phyloP scores from a whole-genome alignment of 1,140 invertebrate genomes.

The Cardiocondyla obscurior region DNA sequence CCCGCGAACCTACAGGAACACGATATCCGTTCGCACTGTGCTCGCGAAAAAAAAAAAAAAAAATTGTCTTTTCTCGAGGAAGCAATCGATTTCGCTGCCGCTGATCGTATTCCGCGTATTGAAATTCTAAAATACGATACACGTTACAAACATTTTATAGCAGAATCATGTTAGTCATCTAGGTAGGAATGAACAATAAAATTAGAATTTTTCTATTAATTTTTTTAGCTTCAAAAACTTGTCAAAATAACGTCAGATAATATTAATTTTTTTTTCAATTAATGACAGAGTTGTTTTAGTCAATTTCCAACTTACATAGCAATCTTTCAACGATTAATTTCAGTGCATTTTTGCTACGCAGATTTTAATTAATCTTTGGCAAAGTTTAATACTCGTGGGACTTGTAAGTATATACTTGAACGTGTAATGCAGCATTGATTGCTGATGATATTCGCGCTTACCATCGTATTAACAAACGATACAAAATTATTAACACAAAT shows the following conservation, averaged over 20 bases:
- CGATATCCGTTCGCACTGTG: conserved; percentile 1
- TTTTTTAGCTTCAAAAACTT: background rate
- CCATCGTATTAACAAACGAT: background rate
- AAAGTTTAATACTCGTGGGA: background rate
- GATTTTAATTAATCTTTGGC: background rate
- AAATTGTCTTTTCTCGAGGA: background rate
- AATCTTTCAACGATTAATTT: background rate
- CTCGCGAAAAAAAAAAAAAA: conserved; percentile 9
- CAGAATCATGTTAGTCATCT: background rate
- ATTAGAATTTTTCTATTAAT: background rate
- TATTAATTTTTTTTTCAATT: background rate
- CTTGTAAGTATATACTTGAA: no score
- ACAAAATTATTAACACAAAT: background rate
- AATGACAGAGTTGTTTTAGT: background rate
- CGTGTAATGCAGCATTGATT: background rate
- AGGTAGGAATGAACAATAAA: background rate
- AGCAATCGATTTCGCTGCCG: background rate
- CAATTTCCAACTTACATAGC: background rate
- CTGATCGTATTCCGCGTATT: background rate
- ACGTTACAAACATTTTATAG: background rate
- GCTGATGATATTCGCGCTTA: background rate
- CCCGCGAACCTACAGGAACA: conserved; percentile 53
- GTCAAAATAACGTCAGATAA: background rate
- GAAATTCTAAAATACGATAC: background rate
- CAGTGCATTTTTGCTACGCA: background rate